These are phyloP conservation scores for Drosophila antonietae DNA, from an alignment of 2,888 invertebrate genomes.

Conservation along the genomic window DNA sequence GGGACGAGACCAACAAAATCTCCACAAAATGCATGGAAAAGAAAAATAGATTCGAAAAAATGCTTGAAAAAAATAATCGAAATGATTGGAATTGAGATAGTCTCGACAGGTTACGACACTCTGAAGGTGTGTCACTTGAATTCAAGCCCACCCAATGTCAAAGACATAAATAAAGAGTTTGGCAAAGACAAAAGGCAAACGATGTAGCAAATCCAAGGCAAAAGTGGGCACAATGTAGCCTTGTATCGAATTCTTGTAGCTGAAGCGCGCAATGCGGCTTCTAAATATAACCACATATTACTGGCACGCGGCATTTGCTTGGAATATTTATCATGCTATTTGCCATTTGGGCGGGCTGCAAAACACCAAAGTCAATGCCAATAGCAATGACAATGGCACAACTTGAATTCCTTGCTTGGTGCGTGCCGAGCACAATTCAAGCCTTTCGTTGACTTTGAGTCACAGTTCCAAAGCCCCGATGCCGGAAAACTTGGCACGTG, in stretches of 20 bases:
- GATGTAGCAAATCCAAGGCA: slow-evolving; percentile 4
- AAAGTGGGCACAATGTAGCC: slow-evolving; percentile 23
- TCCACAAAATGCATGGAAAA: background rate
- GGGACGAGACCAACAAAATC: background rate
- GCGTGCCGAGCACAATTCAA: slow-evolving; percentile 45
- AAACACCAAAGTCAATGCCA: slow-evolving; percentile 59
- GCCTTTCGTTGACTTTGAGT: slow-evolving; percentile 42
- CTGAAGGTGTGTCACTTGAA: slow-evolving; percentile 9
- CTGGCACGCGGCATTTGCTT: slow-evolving; percentile 48
- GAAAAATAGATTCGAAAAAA: background rate
- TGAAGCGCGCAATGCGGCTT: slow-evolving; percentile 24
- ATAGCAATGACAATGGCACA: slow-evolving; percentile 26
- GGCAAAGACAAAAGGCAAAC: slow-evolving; percentile 13
- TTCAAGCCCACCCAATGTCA: background rate
- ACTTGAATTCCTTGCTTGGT: slow-evolving; percentile 7
- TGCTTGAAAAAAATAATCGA: background rate
- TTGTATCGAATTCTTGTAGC: slow-evolving; percentile 19
- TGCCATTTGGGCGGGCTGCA: slow-evolving; percentile 10
- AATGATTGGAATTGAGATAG: slow-evolving; percentile 1
- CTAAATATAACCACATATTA: slow-evolving; percentile 42
- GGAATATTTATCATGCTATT: slow-evolving; percentile 61
- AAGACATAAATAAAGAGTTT: slow-evolving; percentile 18
- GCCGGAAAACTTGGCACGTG: slow-evolving; percentile 57
- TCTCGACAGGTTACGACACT: background rate
- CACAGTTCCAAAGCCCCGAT: slow-evolving; percentile 2